Percentiles rank a stretch among this genome's conserved stretches.
Conservation (phyloP, 2,888 invertebrate species). For the Agrotis exclamationis region DNA sequence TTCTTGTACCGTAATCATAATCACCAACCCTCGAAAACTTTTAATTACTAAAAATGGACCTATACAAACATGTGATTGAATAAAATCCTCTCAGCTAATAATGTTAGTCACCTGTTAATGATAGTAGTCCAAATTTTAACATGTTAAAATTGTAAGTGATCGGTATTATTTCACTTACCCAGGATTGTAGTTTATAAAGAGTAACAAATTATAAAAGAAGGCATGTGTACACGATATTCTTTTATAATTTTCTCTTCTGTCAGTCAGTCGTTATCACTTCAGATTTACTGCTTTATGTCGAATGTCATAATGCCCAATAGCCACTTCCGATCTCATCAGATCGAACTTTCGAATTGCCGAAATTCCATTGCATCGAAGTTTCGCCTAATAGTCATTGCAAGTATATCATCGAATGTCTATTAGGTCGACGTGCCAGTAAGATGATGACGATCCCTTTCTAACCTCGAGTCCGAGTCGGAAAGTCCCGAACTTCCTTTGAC, state of each 20-base stretch:
- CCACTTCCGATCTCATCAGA: no score
- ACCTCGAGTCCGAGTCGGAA: no score
- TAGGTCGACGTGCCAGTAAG: no score
- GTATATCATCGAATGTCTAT: no score
- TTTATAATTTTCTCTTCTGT: neutral
- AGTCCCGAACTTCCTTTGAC: no score
- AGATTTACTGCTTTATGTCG: no score
- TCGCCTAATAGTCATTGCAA: no score
- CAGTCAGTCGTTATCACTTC: no score
- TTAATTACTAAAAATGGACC: constrained; percentile 4
- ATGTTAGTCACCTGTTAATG: neutral
- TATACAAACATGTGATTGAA: constrained; percentile 10
- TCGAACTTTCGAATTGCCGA: no score
- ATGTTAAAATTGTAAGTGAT: neutral
- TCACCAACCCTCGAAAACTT: neutral
- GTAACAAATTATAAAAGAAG: neutral
- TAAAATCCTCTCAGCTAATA: neutral
- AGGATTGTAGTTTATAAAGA: neutral
- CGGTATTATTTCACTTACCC: neutral
- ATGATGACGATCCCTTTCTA: no score
- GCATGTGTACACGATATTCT: neutral
- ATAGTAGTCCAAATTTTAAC: neutral
- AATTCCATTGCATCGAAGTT: no score
- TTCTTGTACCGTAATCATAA: constrained; percentile 10
- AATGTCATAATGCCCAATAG: no score